Evolutionary conservation across 2,888 invertebrate genomes (phyloP).

Genomic region (Epinotia brunnichana): DNA sequence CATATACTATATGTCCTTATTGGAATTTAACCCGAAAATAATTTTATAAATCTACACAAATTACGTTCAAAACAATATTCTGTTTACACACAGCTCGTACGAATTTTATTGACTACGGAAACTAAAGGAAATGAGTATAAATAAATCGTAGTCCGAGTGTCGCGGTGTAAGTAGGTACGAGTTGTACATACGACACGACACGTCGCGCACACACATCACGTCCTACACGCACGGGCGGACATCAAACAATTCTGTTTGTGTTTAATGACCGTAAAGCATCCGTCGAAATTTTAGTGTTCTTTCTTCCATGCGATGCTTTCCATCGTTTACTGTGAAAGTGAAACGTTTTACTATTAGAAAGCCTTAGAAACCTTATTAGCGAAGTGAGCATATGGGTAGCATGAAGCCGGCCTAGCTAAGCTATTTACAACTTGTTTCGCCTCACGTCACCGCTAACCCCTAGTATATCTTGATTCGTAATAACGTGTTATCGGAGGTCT

Average conservation of each 20-base stretch:
- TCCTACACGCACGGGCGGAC: conserved; percentile 30
- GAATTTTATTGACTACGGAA: neutral
- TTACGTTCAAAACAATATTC: neutral
- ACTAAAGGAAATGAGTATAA: neutral
- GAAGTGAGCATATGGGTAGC: conserved; percentile 52
- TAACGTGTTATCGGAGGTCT: neutral
- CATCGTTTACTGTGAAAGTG: conserved; percentile 45
- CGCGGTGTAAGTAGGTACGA: neutral
- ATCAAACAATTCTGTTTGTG: conserved; percentile 40
- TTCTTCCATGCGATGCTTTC: conserved; percentile 41
- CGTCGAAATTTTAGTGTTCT: conserved; percentile 40
- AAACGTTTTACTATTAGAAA: conserved; percentile 62
- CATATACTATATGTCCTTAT: no score
- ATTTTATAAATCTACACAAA: no score
- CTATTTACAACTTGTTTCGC: neutral
- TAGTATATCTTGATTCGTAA: neutral
- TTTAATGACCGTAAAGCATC: conserved; percentile 43
- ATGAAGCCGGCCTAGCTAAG: neutral
- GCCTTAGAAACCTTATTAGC: conserved; percentile 67
- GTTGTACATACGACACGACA: conserved; percentile 2
- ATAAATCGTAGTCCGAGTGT: neutral
- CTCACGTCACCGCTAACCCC: neutral
- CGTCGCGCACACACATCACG: conserved; percentile 32
- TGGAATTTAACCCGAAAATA: no score
- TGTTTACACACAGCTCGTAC: neutral